Conservation (phyloP, 53 echinoderm and acorn worm species). For the Astropecten irregularis region DNA sequence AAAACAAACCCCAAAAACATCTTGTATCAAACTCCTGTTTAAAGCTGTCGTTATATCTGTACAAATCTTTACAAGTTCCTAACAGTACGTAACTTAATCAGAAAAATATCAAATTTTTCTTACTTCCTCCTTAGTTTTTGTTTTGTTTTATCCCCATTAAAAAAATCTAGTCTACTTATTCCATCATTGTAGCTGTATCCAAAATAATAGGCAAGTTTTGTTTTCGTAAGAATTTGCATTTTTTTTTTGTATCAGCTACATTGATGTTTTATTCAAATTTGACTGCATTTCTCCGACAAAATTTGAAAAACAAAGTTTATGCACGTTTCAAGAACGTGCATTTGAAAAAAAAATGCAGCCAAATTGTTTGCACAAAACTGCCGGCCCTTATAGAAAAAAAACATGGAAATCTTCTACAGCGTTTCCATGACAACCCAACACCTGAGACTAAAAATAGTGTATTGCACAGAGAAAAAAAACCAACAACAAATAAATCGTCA, state of each 20-base stretch:
- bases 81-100: conserved; percentile 37
- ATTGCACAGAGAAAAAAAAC: conserved; percentile 38
- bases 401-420: conserved; percentile 34
- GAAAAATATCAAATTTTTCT: conserved; percentile 48
- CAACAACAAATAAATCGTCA: not conserved
- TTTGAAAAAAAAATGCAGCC: conserved; percentile 13
- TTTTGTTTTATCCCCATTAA: not conserved
- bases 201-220: not conserved
- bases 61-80: conserved; percentile 45
- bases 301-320: conserved; percentile 2
- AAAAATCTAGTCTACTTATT: conserved; percentile 39
- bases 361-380: conserved; percentile 46
- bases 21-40: conserved; percentile 8
- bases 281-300: conserved; percentile 14
- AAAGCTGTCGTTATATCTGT: conserved; percentile 41
- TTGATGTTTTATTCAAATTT: not conserved
- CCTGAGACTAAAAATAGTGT: conserved; percentile 49
- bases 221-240: no score
- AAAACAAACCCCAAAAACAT: not conserved
- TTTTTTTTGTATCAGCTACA: conserved; percentile 4
- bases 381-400: conserved; percentile 29
- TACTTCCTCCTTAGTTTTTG: not conserved
- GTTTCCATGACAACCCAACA: conserved; percentile 31
- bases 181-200: conserved; percentile 5
- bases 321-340: conserved; percentile 8